Evolutionary conservation across 2,888 invertebrate species (phyloP).

Genomic region (Netelia fuscicornis): DNA sequence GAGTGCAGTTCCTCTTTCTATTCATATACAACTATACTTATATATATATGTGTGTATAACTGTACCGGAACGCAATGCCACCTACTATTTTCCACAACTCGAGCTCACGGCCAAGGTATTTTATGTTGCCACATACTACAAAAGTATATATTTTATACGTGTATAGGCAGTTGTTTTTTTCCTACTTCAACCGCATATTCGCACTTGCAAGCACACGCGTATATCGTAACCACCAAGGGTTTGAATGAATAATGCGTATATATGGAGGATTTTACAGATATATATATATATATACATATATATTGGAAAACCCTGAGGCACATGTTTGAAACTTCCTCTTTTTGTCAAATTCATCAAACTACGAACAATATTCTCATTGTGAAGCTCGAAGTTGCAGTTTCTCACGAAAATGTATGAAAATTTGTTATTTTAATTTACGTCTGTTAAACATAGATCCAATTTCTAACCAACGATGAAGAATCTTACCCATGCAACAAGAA

Average conservation of each 20-base stretch:
- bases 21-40: slow-evolving; percentile 29
- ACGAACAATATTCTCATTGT: slow-evolving; percentile 28
- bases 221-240: not conserved
- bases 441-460: no score
- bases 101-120: slow-evolving; percentile 58
- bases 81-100: slow-evolving; percentile 56
- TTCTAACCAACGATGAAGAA: no score
- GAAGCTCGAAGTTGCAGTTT: not conserved
- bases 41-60: slow-evolving; percentile 9
- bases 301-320: slow-evolving; percentile 40
- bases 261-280: not conserved
- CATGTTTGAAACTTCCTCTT: slow-evolving; percentile 32
- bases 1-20: slow-evolving; percentile 45
- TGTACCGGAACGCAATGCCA: slow-evolving; percentile 54
- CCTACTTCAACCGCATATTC: slow-evolving; percentile 50
- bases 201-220: slow-evolving; percentile 40
- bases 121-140: slow-evolving; percentile 54
- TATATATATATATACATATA: slow-evolving; percentile 8
- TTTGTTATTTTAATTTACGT: no score
- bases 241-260: not conserved
- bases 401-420: not conserved
- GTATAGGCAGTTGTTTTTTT: slow-evolving; percentile 20
- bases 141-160: slow-evolving; percentile 19
- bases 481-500: no score
- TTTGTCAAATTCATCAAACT: slow-evolving; percentile 48